Base-by-base conservation (phyloP, 1,140 invertebrate genomes). In the Drosophila setifemur region DNA sequence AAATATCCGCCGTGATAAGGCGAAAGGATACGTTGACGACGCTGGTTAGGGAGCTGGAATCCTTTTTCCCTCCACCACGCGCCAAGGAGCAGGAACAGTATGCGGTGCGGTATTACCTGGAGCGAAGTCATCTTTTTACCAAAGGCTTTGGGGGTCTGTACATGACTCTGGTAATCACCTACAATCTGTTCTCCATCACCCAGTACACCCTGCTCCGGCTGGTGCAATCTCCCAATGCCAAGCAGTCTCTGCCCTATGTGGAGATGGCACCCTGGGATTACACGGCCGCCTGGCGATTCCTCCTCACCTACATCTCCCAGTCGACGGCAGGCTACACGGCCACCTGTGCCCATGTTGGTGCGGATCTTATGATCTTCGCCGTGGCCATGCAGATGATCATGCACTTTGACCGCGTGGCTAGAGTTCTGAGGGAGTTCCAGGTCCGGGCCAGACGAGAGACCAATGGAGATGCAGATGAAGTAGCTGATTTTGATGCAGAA, bases 311-410 rank as follows among this genome's bases (percentile, higher is more conserved):
- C 28, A 1, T 29, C 0, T 8, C 44, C 1, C 73, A 78, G 44
- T 35, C 48, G 3, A 0, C 70, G n/a, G 79, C 68, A 0, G 86
- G 68, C 0, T 86, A 75, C 21, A 66, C 71, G 1, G 57, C 70
- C 14, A 81, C 76, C 0, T 45, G 52, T 1, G 86, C 71, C 0
- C 81, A 89, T 16, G 49, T 74, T 5, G 49, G 85, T 2, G 73
- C 63, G 9, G 79, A 88, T 18, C 42, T 89, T 4, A 49, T 89
- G 33, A 58, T 89, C 4, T 78, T 58, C n/a, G 54, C 73, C 1
- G 52, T 78, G 19, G 53, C 64, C 7, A 75, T 64, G 26, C 86
- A 89, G 55, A 49, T 73, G 1, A 58, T 78, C 3, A 89, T 89
- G 86, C 85, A 88, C 42, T 88, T 72, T 16, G 61, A 88, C 4